phyloP scores from a whole-genome alignment of 1,140 invertebrate species.

The Meloidogyne chitwoodi region DNA sequence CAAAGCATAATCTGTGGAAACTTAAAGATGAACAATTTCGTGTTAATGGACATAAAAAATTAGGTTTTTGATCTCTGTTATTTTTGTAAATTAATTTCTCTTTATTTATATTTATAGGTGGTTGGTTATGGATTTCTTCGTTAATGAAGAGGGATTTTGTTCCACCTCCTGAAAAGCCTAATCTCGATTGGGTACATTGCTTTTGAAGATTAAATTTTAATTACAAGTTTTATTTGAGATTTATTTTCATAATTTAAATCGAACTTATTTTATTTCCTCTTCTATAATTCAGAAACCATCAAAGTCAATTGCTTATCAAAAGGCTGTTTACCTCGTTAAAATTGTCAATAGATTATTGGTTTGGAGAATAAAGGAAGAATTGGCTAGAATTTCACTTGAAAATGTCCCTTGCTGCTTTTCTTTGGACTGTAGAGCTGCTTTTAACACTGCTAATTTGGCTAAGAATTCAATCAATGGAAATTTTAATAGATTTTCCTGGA shows the following conservation, averaged over 20 bases:
- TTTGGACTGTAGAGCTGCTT: not conserved
- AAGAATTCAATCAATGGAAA: not conserved
- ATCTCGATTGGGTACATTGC: not conserved
- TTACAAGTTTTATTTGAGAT: not conserved
- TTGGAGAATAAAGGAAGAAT: constrained; percentile 25
- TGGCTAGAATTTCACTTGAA: not conserved
- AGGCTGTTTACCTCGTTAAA: constrained; percentile 11
- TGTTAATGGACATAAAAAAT: constrained; percentile 29
- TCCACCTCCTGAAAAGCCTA: constrained; percentile 22
- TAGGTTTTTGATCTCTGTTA: constrained; percentile 17
- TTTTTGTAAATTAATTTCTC: not conserved
- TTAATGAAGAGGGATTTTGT: constrained; percentile 1
- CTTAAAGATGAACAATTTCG: constrained; percentile 43
- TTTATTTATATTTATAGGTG: not conserved
- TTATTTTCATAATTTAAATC: too few species aligned
- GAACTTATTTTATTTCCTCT: not conserved
- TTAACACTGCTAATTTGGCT: not conserved
- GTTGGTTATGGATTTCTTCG: constrained; percentile 40
- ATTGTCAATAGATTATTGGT: constrained; percentile 12
- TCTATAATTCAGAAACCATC: not conserved
- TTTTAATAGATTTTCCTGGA: not conserved
- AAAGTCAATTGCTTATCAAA: constrained; percentile 2
- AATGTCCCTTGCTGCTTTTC: not conserved
- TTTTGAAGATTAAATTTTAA: too few species aligned
- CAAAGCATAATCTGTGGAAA: constrained; percentile 35